Evolutionary conservation across 37 sponge, comb jelly and placozoan species (phyloP).

Genomic region (Hexactinellida sp.): DNA sequence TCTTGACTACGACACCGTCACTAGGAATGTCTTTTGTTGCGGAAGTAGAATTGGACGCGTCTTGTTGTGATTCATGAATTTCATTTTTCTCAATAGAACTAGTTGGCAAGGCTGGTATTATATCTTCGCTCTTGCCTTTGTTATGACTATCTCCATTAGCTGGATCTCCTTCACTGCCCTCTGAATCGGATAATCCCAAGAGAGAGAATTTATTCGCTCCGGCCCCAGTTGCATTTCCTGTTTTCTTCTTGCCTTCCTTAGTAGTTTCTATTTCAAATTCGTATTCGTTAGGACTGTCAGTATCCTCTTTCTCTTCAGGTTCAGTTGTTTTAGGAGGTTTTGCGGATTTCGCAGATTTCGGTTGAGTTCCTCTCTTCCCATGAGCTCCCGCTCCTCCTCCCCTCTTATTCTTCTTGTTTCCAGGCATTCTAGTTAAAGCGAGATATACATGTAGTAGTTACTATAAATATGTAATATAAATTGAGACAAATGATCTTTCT

Average conservation of each 20-base stretch:
- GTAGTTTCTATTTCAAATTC: background rate
- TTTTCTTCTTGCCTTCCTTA: background rate
- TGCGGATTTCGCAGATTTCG: background rate
- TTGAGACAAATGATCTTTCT: too few relatives aligned
- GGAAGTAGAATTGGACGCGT: too few relatives aligned
- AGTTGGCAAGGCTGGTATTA: background rate
- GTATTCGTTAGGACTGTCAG: background rate
- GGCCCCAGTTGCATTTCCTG: background rate
- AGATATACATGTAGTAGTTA: too few relatives aligned
- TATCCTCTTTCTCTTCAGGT: background rate
- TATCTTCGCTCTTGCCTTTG: background rate
- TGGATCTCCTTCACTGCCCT: background rate
- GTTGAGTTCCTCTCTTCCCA: background rate
- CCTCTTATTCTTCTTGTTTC: background rate
- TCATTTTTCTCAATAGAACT: background rate
- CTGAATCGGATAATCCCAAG: background rate
- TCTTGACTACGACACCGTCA: background rate
- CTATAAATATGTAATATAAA: too few relatives aligned
- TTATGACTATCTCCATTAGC: background rate
- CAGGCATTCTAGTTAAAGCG: background rate
- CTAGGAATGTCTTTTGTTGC: background rate
- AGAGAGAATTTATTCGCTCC: background rate
- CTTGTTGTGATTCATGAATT: too few relatives aligned
- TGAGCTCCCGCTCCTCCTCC: background rate
- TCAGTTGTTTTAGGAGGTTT: background rate